Percentiles rank a stretch among this genome's conserved stretches.
Conservation (phyloP, 92 coral and sea anemone genomes). For the Metridium senile region DNA sequence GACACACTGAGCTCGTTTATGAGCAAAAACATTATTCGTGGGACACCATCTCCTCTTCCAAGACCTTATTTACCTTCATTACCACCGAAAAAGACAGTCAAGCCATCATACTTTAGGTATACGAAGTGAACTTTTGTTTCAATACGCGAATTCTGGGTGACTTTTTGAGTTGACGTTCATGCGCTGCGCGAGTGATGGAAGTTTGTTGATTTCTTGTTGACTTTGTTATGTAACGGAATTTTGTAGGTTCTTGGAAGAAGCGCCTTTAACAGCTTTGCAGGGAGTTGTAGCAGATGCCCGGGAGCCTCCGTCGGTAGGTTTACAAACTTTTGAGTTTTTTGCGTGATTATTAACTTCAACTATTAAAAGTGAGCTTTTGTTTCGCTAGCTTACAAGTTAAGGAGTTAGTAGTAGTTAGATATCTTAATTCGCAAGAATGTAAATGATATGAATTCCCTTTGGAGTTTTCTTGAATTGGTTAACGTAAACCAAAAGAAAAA, state of each 20-base stretch:
- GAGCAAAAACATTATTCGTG: conserved; percentile 61
- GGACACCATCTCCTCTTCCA: conserved; percentile 95
- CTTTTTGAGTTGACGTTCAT: neutral
- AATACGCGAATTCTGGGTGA: neutral
- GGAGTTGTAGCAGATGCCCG: conserved; percentile 92
- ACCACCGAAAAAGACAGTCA: conserved; percentile 85
- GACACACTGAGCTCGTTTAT: conserved; percentile 54
- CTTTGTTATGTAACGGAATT: conserved; percentile 28
- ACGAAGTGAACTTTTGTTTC: neutral
- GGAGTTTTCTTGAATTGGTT: neutral
- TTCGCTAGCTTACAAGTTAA: too few relatives aligned
- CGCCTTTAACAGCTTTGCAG: conserved; percentile 87
- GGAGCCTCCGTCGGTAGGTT: conserved; percentile 87
- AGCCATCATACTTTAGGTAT: conserved; percentile 91
- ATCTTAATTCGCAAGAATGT: neutral
- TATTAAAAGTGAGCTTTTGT: too few relatives aligned
- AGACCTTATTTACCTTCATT: conserved; percentile 94
- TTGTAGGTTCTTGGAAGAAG: conserved; percentile 81
- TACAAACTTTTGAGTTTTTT: too few relatives aligned
- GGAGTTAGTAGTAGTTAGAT: too few relatives aligned
- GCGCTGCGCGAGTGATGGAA: conserved; percentile 11
- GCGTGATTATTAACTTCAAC: too few relatives aligned
- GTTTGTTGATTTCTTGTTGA: conserved; percentile 27
- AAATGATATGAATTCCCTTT: neutral
- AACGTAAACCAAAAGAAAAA: neutral